Evolutionary conservation across 1,140 invertebrate genomes (phyloP), one percentile per base, ranked within the genome.

Genomic region (Cydia amplana): DNA sequence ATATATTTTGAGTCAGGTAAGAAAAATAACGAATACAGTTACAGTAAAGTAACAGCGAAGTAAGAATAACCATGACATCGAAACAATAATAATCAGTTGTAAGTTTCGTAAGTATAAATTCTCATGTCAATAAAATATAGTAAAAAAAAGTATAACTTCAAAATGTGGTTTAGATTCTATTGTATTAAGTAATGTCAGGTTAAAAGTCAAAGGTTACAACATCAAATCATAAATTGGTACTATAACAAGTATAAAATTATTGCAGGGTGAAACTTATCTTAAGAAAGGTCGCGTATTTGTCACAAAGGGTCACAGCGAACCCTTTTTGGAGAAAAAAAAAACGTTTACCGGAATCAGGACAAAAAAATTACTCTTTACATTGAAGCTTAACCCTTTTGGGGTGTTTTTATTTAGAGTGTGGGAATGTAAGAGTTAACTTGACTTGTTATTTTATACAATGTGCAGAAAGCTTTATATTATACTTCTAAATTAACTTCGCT

Each of bases 231-330:
- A 36, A 55, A 70, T 70, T 70, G 65, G 18, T 18, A n/a, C 25
- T 67, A 6, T 36, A 67, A 32, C 25, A 67, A 36, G 63, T 28
- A 14, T 18, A 64, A n/a, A 36, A 10, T 4, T n/a, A 20, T 70
- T 70, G 16, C 12, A 18, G 12, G 6, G 18, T 60, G 9, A 20
- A 23, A 60, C 12, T 5, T 55, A n/a, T 67, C 36, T 43, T 5
- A 43, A 70, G 65, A 70, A 77, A 79, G 72, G 76, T 79, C 76
- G 75, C 43, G 49, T 70, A 72, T 74, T 74, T 43, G 49, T 60
- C 18, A 36, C 18, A 43, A 79, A 75, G 72, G 78, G 72, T 75
- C 78, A 77, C 16, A 25, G 46, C 14, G 43, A 64, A 67, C 65
- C 65, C 65, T 36, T 67, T 70, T 65, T 65, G 0, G 0, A 4